Base-by-base conservation (phyloP, 2,113 vertebrate species). In the Cyphotilapia sp. region DNA sequence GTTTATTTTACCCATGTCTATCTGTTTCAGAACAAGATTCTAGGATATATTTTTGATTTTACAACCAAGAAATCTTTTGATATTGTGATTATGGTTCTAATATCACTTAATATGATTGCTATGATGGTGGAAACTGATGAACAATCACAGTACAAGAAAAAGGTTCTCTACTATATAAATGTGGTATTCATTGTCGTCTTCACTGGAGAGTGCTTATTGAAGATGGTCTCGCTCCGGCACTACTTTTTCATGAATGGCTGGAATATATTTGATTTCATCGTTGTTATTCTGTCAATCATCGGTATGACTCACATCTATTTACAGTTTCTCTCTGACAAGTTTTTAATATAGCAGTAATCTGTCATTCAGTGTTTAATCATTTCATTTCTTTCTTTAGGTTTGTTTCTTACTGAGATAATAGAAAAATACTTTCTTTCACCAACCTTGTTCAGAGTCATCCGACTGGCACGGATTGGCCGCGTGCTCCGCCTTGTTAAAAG, bases 231-330 rank as follows among this genome's bases (percentile, higher is more conserved):
- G 3, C 98, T 99, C 51, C 98, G 98, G 2, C 97, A 99, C 27
- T 98, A 99, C 94, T 99, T 97, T 94, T 99, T 99, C 5, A 99
- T 97, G 69, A 96, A 97, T 16, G 98, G 98, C 2, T 99, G 99
- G 99, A 99, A 99, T 84, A 96, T 99, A 81, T 99, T 99, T 95
- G 99, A 99, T 94, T 98, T 99, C 93, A 96, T 99, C 57, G 98
- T 99, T 56, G 98, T 99, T 8, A 98, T 99, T 93, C 96, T 99
- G 74, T 99, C 99, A 87, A 97, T 99, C 85, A 97, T 98, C 85
- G 98, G 99, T 99, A 98, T 96, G 98, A 93, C 61, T 40, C 5
- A n/a, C 38, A 5, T 59, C 9, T 17, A 2, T 35, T 83, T 19
- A 8, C 24, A 47, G 3, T 42, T 35, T n/a, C 1, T 8, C 27